Percentiles rank a stretch among this genome's conserved stretches.
These are phyloP conservation scores for Serinus canaria DNA, from an alignment of 2,113 vertebrate genomes.

Conservation along the genomic window DNA sequence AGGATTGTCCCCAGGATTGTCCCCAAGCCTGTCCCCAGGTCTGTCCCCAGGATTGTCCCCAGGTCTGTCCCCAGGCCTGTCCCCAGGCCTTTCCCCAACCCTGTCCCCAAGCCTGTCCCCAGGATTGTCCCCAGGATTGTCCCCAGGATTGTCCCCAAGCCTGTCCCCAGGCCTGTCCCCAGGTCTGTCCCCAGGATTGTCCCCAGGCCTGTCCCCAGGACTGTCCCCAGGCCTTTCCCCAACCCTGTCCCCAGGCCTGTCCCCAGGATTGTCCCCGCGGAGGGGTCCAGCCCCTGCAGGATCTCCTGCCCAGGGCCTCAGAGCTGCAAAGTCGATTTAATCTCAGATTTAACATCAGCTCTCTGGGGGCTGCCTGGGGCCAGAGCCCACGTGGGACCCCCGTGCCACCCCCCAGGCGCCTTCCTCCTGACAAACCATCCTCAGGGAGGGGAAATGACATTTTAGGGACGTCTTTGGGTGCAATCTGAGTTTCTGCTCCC, in stretches of 20 bases:
- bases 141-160: too few relatives aligned
- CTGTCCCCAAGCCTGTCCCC: too few relatives aligned
- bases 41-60: too few relatives aligned
- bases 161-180: too few relatives aligned
- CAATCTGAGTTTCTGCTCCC: neutral
- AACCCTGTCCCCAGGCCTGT: neutral
- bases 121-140: too few relatives aligned
- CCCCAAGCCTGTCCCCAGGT: too few relatives aligned
- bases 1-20: too few relatives aligned
- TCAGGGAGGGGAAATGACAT: neutral
- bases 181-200: too few relatives aligned
- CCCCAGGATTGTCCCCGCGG: neutral
- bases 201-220: too few relatives aligned
- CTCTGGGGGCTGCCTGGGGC: neutral
- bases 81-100: too few relatives aligned
- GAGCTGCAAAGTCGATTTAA: neutral
- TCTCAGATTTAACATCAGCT: accelerated
- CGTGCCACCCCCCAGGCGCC: neutral
- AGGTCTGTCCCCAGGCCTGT: too few relatives aligned
- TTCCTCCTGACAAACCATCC: neutral
- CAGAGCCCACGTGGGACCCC: accelerated
- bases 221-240: neutral
- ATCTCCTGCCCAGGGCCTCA: neutral
- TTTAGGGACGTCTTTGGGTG: neutral
- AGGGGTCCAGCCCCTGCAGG: neutral